These are phyloP conservation scores for Eptesicus fuscus DNA, from an alignment of 2,113 vertebrate genomes.

Conservation along the genomic window DNA sequence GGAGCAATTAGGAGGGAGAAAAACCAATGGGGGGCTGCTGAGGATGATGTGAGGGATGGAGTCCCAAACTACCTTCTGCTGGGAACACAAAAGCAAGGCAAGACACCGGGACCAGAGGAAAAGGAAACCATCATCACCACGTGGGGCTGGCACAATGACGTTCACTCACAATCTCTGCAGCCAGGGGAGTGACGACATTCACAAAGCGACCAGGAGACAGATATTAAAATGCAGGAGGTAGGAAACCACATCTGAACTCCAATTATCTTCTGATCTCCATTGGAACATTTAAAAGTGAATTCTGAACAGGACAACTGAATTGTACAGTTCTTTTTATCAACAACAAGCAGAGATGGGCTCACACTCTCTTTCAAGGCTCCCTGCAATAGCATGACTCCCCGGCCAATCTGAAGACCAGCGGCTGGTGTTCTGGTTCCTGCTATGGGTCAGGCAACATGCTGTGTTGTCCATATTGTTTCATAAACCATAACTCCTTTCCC, in stretches of 20 bases:
- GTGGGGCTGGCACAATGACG: slow-evolving; percentile 13
- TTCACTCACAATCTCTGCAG: not conserved
- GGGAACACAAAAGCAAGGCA: slow-evolving; percentile 77
- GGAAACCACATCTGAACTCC: slow-evolving; percentile 36
- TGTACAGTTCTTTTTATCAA: not conserved
- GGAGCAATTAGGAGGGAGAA: slow-evolving; percentile 77
- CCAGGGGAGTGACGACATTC: slow-evolving; percentile 33
- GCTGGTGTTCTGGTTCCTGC: accelerated
- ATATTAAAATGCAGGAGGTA: slow-evolving; percentile 48
- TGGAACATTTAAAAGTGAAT: not conserved
- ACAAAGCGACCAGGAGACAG: slow-evolving; percentile 31
- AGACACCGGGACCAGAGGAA: slow-evolving; percentile 60
- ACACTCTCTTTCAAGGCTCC: not conserved
- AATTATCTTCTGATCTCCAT: not conserved
- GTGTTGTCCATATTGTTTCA: accelerated
- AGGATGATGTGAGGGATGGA: slow-evolving; percentile 66
- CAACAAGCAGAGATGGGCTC: not conserved
- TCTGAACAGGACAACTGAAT: not conserved
- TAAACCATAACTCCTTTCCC: not conserved
- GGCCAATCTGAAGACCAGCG: not conserved
- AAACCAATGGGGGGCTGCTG: slow-evolving; percentile 67
- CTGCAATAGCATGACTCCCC: accelerated
- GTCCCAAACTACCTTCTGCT: slow-evolving; percentile 84
- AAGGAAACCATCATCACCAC: not conserved
- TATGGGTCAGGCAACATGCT: accelerated